phyloP scores from a whole-genome alignment of 1,140 invertebrate genomes.

The Pseudomyrmex flavicornis region DNA sequence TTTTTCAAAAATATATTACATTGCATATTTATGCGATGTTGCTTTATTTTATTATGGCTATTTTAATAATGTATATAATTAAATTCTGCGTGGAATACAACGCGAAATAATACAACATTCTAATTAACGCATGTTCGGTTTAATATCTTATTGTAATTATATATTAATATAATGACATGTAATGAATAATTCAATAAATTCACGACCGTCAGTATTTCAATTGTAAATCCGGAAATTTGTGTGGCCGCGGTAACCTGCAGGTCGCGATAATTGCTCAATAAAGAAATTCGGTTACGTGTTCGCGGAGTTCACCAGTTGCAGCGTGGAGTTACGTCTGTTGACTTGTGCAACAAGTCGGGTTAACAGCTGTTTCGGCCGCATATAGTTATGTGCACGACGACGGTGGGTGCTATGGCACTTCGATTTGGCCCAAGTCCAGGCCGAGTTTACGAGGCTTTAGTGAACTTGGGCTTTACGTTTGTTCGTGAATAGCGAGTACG shows the following conservation, averaged over 20 bases:
- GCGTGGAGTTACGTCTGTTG: constrained; percentile 62
- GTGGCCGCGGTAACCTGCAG: background rate
- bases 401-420: constrained; percentile 46
- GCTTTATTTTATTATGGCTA: background rate
- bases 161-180: constrained; percentile 1
- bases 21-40: background rate
- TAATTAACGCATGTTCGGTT: constrained; percentile 12
- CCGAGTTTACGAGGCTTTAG: constrained; percentile 52
- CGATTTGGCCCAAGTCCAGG: constrained; percentile 71
- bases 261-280: constrained; percentile 5
- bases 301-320: constrained; percentile 44
- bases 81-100: background rate
- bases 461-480: constrained; percentile 47
- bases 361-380: constrained; percentile 74
- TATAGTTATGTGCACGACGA: constrained; percentile 60
- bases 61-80: constrained; percentile 8
- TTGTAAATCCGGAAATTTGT: background rate
- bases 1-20: background rate
- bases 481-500: constrained; percentile 5
- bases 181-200: background rate
- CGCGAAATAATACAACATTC: background rate
- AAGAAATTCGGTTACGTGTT: constrained; percentile 6
- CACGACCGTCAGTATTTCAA: background rate
- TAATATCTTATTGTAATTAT: constrained; percentile 7
- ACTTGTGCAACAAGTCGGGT: constrained; percentile 76